Evolutionary conservation across 2,113 vertebrate species (phyloP), one percentile per base, ranked within the genome.

Genomic region (Rostratula benghalensis): DNA sequence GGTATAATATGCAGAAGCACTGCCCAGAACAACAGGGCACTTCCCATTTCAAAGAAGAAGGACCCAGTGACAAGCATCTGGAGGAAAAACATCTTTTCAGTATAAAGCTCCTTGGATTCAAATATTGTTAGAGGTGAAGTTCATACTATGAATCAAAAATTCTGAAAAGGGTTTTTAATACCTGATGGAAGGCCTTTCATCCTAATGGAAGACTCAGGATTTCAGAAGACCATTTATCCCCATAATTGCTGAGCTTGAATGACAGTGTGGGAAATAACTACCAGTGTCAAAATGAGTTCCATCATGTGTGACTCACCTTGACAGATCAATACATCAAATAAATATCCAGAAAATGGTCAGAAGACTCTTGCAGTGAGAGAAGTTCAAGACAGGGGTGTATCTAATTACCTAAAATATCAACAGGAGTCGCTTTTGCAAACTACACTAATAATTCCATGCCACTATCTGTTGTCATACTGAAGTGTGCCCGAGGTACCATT

Each of bases 1-100:
- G 87, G 75, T 56, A 57, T 7, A 63, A 83, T 33, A 83, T 6
- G 53, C 54, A 83, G 91, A 67, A 94, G 77, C 83, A 71, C 64
- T 79, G 73, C 87, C 65, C 65, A 75, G 69, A 89, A 88, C 78
- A 90, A 90, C 80, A 84, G 56, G 39, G 51, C 1, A 3, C 94
- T 84, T 89, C 51, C 83, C 77, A 17, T 91, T 90, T 81, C 91
- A 81, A 54, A 83, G 70, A 67, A 76, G 59, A 54, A 95, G 82
- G 43, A 89, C 71, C 46, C 39, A 31, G 46, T 13, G 37, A 54
- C 73, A 89, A 86, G 8, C 30, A 27, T 3, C 67, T 57, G 43
- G 27, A 53, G n/a, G 43, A n/a, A 68, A 59, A 46, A 9, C 35
- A 84, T 56, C 51, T 86, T 83, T 54, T 9, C 64, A 63, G 45